Base-by-base conservation (phyloP, 2,797 vertebrate genomes). In the Pelochelys cantorii region DNA sequence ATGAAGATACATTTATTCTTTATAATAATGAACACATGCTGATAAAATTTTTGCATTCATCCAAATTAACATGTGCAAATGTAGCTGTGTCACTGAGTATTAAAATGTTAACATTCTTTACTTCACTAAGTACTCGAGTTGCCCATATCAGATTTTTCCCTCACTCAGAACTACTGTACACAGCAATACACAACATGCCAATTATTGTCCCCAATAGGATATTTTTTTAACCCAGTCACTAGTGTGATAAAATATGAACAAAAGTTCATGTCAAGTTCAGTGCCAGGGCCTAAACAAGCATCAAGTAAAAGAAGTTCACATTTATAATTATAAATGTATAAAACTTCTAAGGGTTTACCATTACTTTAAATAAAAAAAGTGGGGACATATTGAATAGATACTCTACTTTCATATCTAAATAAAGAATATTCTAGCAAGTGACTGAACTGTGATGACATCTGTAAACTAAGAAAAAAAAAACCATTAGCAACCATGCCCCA, bases 371-470 rank as follows among this genome's bases (percentile, higher is more conserved):
- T 95, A 97, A 97, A 95, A 95, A 95, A 95, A 96, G 74, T 96
- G 94, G 96, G 97, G 96, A 97, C 95, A 96, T 97, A 96, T 96
- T 94, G 95, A 97, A 95, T 85, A 95, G 96, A 97, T 93, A 97
- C 55, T 93, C 96, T 93, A 97, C 96, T 97, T 97, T 97, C 96
- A 97, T 95, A 98, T 96, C 97, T 93, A 97, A 98, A 98, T 97
- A 98, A 98, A 98, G 97, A 97, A 96, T 98, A 98, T 98, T 97
- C 97, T 95, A 95, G 95, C 97, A 97, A 97, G 96, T 97, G 97
- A 98, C 97, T 97, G 95, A 97, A 97, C 97, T 97, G 97, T 96
- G 98, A 98, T 98, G 97, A 97, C 97, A 98, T 98, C 90, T 97
- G 97, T 97, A 97, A 97, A 96, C 97, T 97, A 97, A 98, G 96